Conservation (phyloP, 2,797 vertebrate genomes). For the Coendou prehensilis region DNA sequence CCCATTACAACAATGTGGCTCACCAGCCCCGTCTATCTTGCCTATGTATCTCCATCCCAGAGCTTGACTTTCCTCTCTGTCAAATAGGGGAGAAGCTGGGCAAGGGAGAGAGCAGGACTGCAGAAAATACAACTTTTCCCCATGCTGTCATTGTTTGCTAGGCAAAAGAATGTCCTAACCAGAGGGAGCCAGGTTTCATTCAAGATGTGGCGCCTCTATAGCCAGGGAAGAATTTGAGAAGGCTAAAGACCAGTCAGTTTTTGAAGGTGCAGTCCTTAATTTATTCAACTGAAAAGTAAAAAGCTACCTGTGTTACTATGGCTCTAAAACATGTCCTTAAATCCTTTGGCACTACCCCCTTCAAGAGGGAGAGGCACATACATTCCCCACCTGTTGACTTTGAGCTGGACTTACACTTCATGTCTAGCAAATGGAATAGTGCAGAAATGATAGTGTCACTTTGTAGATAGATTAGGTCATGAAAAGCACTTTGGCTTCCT, state of each 20-base stretch:
- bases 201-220: not conserved
- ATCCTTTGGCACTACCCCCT: not conserved
- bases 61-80: not conserved
- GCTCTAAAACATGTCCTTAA: not conserved
- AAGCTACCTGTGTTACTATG: not conserved
- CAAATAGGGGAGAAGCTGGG: not conserved
- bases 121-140: not conserved
- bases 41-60: not conserved
- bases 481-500: not conserved
- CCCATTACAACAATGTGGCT: not conserved
- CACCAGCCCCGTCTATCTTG: not conserved
- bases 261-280: not conserved
- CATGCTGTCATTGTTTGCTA: not conserved
- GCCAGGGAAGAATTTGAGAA: not conserved
- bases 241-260: not conserved
- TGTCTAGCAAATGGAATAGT: not conserved
- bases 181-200: not conserved
- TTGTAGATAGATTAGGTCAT: not conserved
- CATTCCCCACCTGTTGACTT: not conserved
- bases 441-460: not conserved
- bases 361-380: not conserved
- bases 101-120: not conserved
- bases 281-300: conserved; percentile 35
- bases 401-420: not conserved
- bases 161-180: not conserved